Percentiles rank a stretch among this genome's conserved stretches.
These are phyloP conservation scores for Rousettus madagascariensis DNA, from an alignment of 2,797 vertebrate species.

Conservation along the genomic window DNA sequence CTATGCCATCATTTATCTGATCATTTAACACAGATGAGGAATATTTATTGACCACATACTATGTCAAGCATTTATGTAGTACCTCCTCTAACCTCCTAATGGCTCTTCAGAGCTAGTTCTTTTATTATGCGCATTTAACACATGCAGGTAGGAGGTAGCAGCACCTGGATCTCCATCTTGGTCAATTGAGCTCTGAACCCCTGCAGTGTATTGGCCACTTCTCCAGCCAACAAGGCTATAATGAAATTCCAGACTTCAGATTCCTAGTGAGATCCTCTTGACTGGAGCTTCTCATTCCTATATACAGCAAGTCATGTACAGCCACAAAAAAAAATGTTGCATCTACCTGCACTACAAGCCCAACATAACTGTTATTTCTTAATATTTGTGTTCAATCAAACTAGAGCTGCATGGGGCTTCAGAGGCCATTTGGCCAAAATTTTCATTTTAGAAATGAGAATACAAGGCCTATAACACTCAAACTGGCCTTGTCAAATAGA, in stretches of 20 bases:
- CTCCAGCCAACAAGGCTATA: neutral
- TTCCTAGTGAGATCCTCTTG: neutral
- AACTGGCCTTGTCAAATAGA: neutral
- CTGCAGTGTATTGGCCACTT: neutral
- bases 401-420: neutral
- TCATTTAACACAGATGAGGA: neutral
- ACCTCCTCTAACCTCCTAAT: neutral
- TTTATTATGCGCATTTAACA: neutral
- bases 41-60: neutral
- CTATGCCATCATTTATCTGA: neutral
- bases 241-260: neutral
- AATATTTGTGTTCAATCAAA: neutral
- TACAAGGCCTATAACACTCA: fast-evolving
- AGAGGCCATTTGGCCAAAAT: neutral
- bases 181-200: neutral
- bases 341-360: neutral
- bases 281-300: neutral
- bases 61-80: too few relatives aligned
- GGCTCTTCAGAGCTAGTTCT: neutral
- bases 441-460: constrained; percentile 10
- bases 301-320: neutral
- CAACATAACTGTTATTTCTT: neutral
- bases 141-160: neutral
- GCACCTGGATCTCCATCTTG: fast-evolving
- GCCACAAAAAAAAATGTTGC: neutral